These are phyloP conservation scores for Microcebus lehilahytsara DNA, from an alignment of 2,113 vertebrate genomes.

Conservation along the genomic window DNA sequence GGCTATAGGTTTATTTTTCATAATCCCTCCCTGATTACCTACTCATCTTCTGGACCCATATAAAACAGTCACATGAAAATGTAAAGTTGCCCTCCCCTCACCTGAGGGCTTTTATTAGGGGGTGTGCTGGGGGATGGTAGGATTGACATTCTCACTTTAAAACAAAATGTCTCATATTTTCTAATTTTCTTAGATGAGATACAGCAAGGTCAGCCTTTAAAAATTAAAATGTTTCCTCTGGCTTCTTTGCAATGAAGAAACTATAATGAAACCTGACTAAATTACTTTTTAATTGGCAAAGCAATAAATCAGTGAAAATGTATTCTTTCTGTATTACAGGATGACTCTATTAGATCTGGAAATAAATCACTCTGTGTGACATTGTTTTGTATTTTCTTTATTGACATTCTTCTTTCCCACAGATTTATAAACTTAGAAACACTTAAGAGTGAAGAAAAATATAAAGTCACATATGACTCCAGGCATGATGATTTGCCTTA, in stretches of 20 bases:
- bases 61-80: background rate
- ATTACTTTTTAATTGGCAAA: conserved; percentile 66
- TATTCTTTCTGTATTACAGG: background rate
- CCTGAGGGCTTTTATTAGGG: background rate
- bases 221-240: conserved; percentile 43
- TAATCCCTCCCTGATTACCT: background rate
- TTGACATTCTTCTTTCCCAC: background rate
- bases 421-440: background rate
- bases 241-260: conserved; percentile 30
- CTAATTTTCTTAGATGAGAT: conserved; percentile 8
- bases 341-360: background rate
- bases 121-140: background rate
- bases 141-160: background rate
- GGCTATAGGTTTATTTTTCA: background rate
- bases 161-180: background rate
- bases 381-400: conserved; percentile 10
- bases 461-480: background rate
- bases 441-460: background rate
- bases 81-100: background rate
- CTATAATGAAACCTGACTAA: conserved; percentile 51
- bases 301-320: conserved; percentile 54
- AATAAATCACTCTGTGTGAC: background rate
- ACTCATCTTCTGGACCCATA: background rate
- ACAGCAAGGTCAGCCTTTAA: conserved; percentile 22
- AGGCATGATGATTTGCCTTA: background rate